Base-by-base conservation (phyloP, 2,797 vertebrate species). In the Microctenopoma lineatum region DNA sequence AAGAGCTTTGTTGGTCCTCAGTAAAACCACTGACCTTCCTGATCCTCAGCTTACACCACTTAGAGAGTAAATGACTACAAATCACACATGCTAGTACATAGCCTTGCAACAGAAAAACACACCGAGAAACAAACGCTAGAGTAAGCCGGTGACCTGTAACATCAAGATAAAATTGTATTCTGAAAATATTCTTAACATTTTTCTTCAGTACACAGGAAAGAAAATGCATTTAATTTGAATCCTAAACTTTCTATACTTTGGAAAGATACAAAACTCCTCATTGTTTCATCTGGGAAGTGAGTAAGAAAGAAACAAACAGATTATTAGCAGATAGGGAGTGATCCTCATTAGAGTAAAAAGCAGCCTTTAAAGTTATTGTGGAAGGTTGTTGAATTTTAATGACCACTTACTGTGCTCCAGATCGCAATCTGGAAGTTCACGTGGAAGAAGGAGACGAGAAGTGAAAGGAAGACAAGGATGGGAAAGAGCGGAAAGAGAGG, bases 311-410 rank as follows among this genome's bases (percentile, higher is more conserved):
- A 74, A 78, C 18, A 79, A 75, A 80, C 36, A 71, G 16, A 73
- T 52, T 55, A 54, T 27, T 54, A 44, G 38, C 16, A 39, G 57
- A 73, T 18, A 38, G 27, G 58, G 81, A 59, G 34, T 18, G 12
- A 36, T 65, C 58, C 64, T 84, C 70, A 82, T 87, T 80, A 77
- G 73, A 41, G 62, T 79, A 62, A 83, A 89, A 83, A 52, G 16
- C 38, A 51, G 66, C 13, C 60, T 81, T 79, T 81, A 62, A 84
- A 73, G 71, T 83, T 78, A 87, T 81, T 85, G 65, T 80, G 55
- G 63, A 73, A 83, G 66, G 82, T 78, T 79, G 69, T 70, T 80
- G 75, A 77, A 85, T 86, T 72, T 77, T 66, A 89, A 87, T 81
- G 73, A 81, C 61, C 70, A 21, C 77, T 78, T 18, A n/a, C 73